Base-by-base conservation (phyloP, 2,888 invertebrate species). In the Drosophila demipolita region DNA sequence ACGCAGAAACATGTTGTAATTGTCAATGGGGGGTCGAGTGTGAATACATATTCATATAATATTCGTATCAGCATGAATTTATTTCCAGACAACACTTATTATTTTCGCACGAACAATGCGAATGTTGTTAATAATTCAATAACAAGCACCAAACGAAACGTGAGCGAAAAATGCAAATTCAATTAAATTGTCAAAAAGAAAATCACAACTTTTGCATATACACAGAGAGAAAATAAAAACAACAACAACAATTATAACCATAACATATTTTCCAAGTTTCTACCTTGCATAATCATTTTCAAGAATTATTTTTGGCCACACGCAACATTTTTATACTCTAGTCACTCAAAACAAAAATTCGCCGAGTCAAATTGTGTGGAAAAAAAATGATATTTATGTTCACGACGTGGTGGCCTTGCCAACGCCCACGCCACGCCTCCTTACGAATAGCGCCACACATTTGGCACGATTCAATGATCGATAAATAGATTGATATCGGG, bases 21-120 rank as follows among this genome's bases (percentile, higher is more conserved):
- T 86, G 86, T 82, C 89, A 88, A 60, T 70, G 58, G 71, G 42
- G 45, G 49, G 59, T 1, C 20, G 45, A 38, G 65, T 36, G 38
- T 29, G 36, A 38, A 26, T 26, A 54, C 36, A 36, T 66, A 57
- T 65, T 57, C 61, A 55, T 62, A 62, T 63, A 52, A 73, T 61
- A 73, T 61, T 66, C 74, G 68, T 61, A 65, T 65, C 75, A 75
- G 71, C 80, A 74, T 87, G 76, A 73, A 78, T 84, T 87, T 80
- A 82, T 82, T 72, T 63, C 61, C 82, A 80, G 72, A 78, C 78
- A 83, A 72, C 57, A 68, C 78, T 70, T 61, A 79, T 87, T 79
- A 89, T 89, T 89, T 89, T 70, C 45, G 73, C 83, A 68, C 78
- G 73, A 85, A 83, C 83, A 80, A 80, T 64, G 78, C 69, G 70